phyloP scores from a whole-genome alignment of 2,113 vertebrate genomes.

The Lipophrys pholis region DNA sequence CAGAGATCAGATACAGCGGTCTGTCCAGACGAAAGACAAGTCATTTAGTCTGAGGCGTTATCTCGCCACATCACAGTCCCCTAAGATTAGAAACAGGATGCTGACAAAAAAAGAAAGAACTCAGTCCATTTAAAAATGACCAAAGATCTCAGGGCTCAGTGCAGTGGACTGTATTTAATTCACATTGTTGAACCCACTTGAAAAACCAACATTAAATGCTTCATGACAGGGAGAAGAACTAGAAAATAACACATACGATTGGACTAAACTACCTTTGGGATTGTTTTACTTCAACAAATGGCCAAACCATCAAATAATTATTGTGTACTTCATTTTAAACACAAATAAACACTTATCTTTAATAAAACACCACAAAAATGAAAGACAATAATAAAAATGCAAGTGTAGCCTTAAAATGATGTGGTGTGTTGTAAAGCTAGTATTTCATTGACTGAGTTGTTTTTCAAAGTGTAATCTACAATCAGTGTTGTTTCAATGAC shows the following conservation, averaged over 20 bases:
- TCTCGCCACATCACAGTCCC: conserved; percentile 51
- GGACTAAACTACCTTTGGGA: not conserved
- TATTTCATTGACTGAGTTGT: too few species aligned
- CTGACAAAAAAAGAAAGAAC: conserved; percentile 7
- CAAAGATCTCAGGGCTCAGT: conserved; percentile 32
- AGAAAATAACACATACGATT: not conserved
- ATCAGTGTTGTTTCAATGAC: too few species aligned
- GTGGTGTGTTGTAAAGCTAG: too few species aligned
- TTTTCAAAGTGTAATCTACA: too few species aligned
- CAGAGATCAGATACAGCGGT: conserved; percentile 56
- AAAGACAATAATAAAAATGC: too few species aligned
- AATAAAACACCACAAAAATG: too few species aligned
- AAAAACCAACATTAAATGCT: conserved; percentile 22
- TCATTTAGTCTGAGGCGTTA: conserved; percentile 73
- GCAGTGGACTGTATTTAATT: conserved; percentile 25
- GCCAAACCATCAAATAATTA: too few species aligned
- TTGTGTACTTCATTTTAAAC: too few species aligned
- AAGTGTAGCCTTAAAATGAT: too few species aligned
- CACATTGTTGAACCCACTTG: not conserved
- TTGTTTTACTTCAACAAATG: too few species aligned
- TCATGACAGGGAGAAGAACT: not conserved
- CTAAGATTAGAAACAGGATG: conserved; percentile 61
- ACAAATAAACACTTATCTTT: too few species aligned
- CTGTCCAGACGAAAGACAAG: conserved; percentile 60
- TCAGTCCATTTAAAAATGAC: conserved; percentile 21